Conservation (phyloP, 2,797 vertebrate species). For the Onychomys torridus region DNA sequence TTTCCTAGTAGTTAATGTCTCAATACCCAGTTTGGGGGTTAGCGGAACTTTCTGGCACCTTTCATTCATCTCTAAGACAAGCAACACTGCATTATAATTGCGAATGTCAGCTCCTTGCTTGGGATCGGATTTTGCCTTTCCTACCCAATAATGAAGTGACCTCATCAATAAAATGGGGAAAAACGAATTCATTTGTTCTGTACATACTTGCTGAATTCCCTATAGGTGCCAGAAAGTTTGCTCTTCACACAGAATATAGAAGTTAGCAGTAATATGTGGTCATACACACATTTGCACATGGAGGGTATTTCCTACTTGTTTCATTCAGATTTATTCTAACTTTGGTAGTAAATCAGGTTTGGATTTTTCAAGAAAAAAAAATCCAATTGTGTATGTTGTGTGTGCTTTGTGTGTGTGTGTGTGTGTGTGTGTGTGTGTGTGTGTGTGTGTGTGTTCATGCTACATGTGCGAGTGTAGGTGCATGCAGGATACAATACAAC, state of each 20-base stretch:
- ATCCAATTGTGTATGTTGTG: background rate
- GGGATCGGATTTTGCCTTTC: background rate
- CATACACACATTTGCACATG: background rate
- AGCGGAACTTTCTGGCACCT: background rate
- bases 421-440: too few species aligned
- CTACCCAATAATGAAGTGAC: background rate
- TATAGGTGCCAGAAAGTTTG: background rate
- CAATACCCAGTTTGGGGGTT: background rate
- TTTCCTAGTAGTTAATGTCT: slow-evolving; percentile 40
- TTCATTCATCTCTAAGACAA: background rate
- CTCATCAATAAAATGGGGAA: background rate
- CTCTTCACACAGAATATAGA: background rate
- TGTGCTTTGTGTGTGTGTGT: too few species aligned
- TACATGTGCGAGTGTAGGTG: too few species aligned
- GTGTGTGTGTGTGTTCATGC: too few species aligned
- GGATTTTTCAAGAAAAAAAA: background rate
- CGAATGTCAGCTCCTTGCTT: background rate
- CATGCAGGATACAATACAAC: background rate
- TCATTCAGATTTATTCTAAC: slow-evolving; percentile 18
- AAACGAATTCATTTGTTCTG: background rate
- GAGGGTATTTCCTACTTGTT: background rate
- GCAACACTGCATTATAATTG: background rate
- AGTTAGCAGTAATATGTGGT: background rate
- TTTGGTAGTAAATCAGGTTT: background rate
- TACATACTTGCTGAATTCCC: background rate